These are phyloP conservation scores for Thumatha senex DNA, from an alignment of 2,888 invertebrate species.

Conservation along the genomic window DNA sequence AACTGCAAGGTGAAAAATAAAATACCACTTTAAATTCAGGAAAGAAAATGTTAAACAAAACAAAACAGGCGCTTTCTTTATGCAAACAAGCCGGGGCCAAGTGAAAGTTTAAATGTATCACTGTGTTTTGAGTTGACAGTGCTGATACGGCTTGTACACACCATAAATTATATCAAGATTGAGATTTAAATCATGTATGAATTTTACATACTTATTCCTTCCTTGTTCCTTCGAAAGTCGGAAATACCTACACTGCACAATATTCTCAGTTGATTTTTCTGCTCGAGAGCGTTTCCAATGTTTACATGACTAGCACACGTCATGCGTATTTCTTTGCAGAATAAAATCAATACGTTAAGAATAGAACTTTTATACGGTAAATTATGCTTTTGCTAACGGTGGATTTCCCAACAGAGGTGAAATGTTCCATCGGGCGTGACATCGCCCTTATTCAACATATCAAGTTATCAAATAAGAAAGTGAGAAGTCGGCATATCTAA, in stretches of 20 bases:
- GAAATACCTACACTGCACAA: conserved; percentile 18
- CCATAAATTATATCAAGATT: conserved; percentile 20
- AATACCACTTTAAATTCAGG: conserved; percentile 63
- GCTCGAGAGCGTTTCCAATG: not conserved
- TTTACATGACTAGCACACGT: conserved; percentile 9
- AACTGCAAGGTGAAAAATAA: conserved; percentile 55
- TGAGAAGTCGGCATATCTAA: conserved; percentile 15
- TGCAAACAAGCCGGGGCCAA: conserved; percentile 60
- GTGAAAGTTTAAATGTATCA: conserved; percentile 61
- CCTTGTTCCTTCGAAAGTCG: conserved; percentile 9
- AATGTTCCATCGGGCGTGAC: conserved; percentile 13
- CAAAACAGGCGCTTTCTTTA: conserved; percentile 65
- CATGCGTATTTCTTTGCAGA: conserved; percentile 14
- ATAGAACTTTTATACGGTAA: conserved; percentile 22
- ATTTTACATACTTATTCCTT: conserved; percentile 34
- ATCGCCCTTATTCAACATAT: conserved; percentile 13
- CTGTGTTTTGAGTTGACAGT: conserved; percentile 35
- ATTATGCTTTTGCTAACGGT: conserved; percentile 13
- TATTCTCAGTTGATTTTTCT: conserved; percentile 21
- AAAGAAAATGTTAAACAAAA: conserved; percentile 65
- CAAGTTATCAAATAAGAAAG: conserved; percentile 25
- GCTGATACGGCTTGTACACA: conserved; percentile 17
- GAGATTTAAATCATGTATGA: conserved; percentile 29
- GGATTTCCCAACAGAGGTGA: conserved; percentile 8
- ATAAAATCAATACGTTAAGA: conserved; percentile 29